A percentile compares a stretch with the other conserved stretches of the same genome.
phyloP scores from a whole-genome alignment of 2,888 invertebrate genomes.

The Tenthredo scrophulariae region DNA sequence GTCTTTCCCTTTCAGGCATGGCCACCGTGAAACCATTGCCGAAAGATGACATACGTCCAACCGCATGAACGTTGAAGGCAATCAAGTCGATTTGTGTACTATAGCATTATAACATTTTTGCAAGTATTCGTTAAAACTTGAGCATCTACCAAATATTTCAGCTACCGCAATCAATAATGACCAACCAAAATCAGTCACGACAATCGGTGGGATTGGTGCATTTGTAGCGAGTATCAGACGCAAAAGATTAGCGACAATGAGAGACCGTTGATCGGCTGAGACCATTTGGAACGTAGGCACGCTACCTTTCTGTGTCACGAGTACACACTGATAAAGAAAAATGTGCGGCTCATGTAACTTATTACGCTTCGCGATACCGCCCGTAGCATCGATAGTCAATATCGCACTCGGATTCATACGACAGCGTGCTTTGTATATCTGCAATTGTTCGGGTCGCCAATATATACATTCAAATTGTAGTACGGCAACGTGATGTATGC shows the following conservation, averaged over 20 bases:
- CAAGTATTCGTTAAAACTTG: background rate
- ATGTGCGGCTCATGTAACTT: slow-evolving; percentile 23
- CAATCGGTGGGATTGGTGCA: slow-evolving; percentile 26
- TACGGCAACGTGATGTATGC: slow-evolving; percentile 56
- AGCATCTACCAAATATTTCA: slow-evolving; percentile 8
- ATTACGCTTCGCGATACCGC: slow-evolving; percentile 49
- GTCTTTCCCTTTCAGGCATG: background rate
- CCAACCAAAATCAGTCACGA: slow-evolving; percentile 32
- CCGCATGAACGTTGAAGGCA: slow-evolving; percentile 3
- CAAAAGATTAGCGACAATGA: slow-evolving; percentile 9
- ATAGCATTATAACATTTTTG: background rate
- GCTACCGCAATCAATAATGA: slow-evolving; percentile 46
- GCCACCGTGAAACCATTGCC: slow-evolving; percentile 6
- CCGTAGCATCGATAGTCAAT: slow-evolving; percentile 55
- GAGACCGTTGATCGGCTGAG: slow-evolving; percentile 14
- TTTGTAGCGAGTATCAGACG: background rate
- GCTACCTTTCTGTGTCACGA: slow-evolving; percentile 53
- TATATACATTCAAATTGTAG: slow-evolving; percentile 55
- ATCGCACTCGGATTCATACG: slow-evolving; percentile 46
- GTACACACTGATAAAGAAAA: slow-evolving; percentile 55
- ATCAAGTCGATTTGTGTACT: background rate
- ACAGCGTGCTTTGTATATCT: slow-evolving; percentile 51
- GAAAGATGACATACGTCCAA: slow-evolving; percentile 4
- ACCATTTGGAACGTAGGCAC: slow-evolving; percentile 54
- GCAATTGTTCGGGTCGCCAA: slow-evolving; percentile 54